These are phyloP conservation scores for Malacoraja senta DNA, from an alignment of 2,797 vertebrate species.

Conservation along the genomic window DNA sequence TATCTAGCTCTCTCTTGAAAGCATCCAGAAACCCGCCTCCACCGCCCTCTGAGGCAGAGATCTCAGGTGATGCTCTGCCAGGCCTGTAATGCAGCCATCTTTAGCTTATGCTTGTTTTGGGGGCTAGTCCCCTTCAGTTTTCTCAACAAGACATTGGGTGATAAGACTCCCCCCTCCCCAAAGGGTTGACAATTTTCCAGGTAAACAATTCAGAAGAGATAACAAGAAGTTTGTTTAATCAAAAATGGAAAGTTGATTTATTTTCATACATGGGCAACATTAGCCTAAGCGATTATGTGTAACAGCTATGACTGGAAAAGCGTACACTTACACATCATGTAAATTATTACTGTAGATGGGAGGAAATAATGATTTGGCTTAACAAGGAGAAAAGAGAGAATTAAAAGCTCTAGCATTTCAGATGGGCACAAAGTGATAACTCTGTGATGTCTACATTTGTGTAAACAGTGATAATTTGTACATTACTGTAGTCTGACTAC, in stretches of 20 bases:
- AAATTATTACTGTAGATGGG: neutral
- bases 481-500: too few species aligned
- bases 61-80: too few species aligned
- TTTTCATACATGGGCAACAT: neutral
- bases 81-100: too few species aligned
- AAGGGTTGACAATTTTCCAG: neutral
- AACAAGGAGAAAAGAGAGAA: neutral
- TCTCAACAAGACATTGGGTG: neutral
- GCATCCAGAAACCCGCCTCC: too few species aligned
- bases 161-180: neutral
- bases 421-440: too few species aligned
- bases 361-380: neutral
- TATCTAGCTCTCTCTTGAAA: too few species aligned
- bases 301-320: neutral
- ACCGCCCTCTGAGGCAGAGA: too few species aligned
- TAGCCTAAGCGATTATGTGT: neutral
- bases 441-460: too few species aligned
- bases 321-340: neutral
- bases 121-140: too few species aligned
- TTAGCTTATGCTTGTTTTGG: too few species aligned
- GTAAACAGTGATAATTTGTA: neutral
- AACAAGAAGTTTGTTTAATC: neutral
- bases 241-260: slow-evolving; percentile 9
- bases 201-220: neutral
- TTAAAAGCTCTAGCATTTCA: neutral